Evolutionary conservation across 2,888 invertebrate species (phyloP).

Genomic region (Torymus texanus): DNA sequence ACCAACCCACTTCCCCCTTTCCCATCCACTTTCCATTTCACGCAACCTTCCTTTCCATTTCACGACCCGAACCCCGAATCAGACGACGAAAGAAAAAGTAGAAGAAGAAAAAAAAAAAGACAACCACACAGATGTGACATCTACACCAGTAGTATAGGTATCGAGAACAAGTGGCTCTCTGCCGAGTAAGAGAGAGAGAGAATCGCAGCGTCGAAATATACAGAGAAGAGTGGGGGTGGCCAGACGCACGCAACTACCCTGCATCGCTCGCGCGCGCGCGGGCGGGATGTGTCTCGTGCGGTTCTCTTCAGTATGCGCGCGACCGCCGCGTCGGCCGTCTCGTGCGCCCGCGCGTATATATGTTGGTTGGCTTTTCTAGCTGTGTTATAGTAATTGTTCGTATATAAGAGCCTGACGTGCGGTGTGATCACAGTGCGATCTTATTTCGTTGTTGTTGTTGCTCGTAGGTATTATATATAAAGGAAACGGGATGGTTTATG

Average conservation of each 20-base stretch:
- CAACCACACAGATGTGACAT: too few relatives aligned
- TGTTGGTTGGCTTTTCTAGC: neutral
- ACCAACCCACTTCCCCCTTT: too few relatives aligned
- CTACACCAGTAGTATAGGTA: too few relatives aligned
- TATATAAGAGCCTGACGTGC: neutral
- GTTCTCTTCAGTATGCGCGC: constrained; percentile 71
- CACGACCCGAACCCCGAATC: too few relatives aligned
- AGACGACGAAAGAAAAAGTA: too few relatives aligned
- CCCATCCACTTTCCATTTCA: too few relatives aligned
- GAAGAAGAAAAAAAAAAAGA: too few relatives aligned
- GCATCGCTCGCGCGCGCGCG: neutral
- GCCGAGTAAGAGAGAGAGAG: neutral
- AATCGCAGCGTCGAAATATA: constrained; percentile 53
- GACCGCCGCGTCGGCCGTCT: constrained; percentile 66
- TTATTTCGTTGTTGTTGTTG: too few relatives aligned
- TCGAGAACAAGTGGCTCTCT: neutral
- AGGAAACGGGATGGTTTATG: too few relatives aligned
- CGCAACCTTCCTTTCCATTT: too few relatives aligned
- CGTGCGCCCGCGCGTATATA: constrained; percentile 27
- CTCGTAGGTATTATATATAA: too few relatives aligned
- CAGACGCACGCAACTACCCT: neutral
- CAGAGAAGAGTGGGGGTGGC: constrained; percentile 13
- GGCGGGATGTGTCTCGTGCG: constrained; percentile 57
- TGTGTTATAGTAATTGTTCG: neutral
- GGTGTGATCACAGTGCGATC: too few relatives aligned